These are phyloP conservation scores for Acrocephalus scirpaceus DNA, from an alignment of 2,797 vertebrate species.

Conservation along the genomic window DNA sequence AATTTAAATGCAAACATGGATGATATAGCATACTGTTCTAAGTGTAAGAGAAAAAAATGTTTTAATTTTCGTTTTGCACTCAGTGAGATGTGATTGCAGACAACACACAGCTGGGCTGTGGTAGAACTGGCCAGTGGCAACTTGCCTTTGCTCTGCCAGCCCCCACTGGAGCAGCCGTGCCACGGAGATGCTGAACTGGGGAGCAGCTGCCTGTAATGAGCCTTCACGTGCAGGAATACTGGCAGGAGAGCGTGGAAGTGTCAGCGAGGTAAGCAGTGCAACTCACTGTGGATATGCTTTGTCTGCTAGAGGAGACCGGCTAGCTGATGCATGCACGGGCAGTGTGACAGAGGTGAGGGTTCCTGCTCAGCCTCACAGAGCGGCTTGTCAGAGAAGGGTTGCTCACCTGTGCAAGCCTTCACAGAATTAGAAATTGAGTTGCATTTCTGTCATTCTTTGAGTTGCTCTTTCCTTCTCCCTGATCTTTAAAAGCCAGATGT, in stretches of 20 bases:
- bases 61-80: conserved; percentile 70
- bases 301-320: neutral
- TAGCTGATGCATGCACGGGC: fast-evolving
- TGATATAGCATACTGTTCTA: conserved; percentile 31
- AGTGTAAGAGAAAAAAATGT: conserved; percentile 64
- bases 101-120: neutral
- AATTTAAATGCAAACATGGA: conserved; percentile 80
- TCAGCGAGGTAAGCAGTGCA: conserved; percentile 41
- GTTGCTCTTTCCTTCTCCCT: neutral
- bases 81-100: conserved; percentile 68
- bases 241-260: neutral
- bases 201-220: neutral
- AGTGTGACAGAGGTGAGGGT: neutral
- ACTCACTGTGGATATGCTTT: neutral
- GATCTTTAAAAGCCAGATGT: neutral
- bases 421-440: neutral
- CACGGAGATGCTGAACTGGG: neutral
- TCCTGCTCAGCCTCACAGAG: neutral
- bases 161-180: neutral
- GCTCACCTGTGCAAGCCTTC: fast-evolving
- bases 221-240: neutral
- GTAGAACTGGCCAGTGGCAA: conserved; percentile 1
- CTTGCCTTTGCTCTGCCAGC: conserved; percentile 17
- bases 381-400: fast-evolving
- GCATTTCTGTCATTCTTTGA: neutral